Percentiles rank a stretch among this genome's conserved stretches.
phyloP scores from a whole-genome alignment of 2,888 invertebrate genomes.

The Clusia tigrina region DNA sequence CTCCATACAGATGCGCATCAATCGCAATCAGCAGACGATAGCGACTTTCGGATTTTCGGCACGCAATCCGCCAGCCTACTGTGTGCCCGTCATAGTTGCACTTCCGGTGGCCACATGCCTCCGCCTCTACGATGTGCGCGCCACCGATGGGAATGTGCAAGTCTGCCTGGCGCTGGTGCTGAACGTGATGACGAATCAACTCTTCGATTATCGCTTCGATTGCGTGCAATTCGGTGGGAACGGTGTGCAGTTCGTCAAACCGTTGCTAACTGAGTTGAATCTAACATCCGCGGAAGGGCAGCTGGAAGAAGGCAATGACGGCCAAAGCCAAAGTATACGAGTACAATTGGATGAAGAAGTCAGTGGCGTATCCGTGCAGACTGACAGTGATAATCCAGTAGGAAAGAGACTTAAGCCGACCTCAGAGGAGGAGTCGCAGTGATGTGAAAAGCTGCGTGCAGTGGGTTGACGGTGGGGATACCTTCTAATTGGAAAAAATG shows the following conservation, averaged over 20 bases:
- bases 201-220: conserved; percentile 43
- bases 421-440: too few species aligned
- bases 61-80: conserved; percentile 41
- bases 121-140: conserved; percentile 41
- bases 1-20: conserved; percentile 35
- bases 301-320: not conserved
- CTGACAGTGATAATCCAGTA: too few species aligned
- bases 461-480: not conserved
- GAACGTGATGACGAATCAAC: conserved; percentile 36
- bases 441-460: not conserved
- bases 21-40: conserved; percentile 36
- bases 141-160: conserved; percentile 34
- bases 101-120: conserved; percentile 44
- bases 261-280: not conserved
- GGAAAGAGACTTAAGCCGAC: too few species aligned
- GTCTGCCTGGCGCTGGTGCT: conserved; percentile 42
- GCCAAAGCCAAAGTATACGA: too few species aligned
- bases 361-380: too few species aligned
- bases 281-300: too few species aligned
- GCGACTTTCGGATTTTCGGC: conserved; percentile 37
- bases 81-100: conserved; percentile 42
- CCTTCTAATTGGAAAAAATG: not conserved
- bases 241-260: conserved; percentile 35
- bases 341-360: too few species aligned
- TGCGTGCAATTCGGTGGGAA: conserved; percentile 41